These are phyloP conservation scores for Hystrix cristata DNA, from an alignment of 2,113 vertebrate genomes.

Conservation along the genomic window DNA sequence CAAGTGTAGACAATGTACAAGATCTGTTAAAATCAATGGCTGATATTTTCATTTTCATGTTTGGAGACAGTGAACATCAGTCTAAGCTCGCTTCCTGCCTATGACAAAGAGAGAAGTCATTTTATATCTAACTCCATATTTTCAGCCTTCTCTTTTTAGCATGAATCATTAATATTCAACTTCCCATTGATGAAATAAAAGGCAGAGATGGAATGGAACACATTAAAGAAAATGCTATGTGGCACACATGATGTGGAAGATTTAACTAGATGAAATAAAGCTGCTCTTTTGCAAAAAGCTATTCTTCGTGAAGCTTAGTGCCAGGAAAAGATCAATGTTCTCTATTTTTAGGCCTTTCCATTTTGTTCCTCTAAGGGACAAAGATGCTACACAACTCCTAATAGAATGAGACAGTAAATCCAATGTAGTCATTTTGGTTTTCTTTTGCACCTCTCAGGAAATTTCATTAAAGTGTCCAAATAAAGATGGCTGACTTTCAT, in stretches of 20 bases:
- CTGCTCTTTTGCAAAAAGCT: conserved; percentile 64
- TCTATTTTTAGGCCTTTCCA: conserved; percentile 69
- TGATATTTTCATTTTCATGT: conserved; percentile 57
- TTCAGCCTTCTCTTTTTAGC: conserved; percentile 58
- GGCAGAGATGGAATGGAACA: conserved; percentile 58
- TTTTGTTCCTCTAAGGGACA: conserved; percentile 73
- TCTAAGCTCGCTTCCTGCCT: conserved; percentile 70
- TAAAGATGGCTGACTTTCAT: conserved; percentile 77
- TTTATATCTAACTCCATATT: conserved; percentile 61
- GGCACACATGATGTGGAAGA: conserved; percentile 70
- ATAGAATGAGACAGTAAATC: conserved; percentile 68
- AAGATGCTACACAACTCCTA: conserved; percentile 71
- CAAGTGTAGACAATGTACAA: conserved; percentile 19
- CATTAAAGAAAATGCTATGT: conserved; percentile 69
- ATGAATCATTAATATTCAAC: conserved; percentile 76
- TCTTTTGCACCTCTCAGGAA: conserved; percentile 69
- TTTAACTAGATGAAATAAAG: conserved; percentile 79
- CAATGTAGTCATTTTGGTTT: conserved; percentile 66
- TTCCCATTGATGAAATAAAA: conserved; percentile 75
- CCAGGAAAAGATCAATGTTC: conserved; percentile 72
- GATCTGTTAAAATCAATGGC: conserved; percentile 38
- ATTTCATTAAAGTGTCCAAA: conserved; percentile 72
- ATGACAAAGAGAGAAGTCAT: conserved; percentile 65
- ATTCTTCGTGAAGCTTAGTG: conserved; percentile 68
- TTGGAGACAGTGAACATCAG: conserved; percentile 51